Evolutionary conservation across 1,140 invertebrate species (phyloP).

Genomic region (Saccostrea echinata): DNA sequence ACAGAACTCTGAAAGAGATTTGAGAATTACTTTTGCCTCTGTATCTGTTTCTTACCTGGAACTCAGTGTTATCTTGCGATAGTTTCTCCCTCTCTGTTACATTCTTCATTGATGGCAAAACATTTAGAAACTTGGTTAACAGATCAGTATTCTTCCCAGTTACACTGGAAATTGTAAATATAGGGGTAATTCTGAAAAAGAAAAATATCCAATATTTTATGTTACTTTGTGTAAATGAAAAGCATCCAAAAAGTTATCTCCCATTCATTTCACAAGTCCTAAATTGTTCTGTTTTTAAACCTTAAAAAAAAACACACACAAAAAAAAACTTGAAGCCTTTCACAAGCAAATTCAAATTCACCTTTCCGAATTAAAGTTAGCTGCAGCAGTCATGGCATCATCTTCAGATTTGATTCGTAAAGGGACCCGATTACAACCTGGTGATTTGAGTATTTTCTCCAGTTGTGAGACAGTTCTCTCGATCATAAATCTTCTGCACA

Average conservation of each 20-base stretch:
- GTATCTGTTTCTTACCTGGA: constrained; percentile 75
- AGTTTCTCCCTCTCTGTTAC: constrained; percentile 87
- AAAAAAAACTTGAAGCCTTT: too few species aligned
- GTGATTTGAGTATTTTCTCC: constrained; percentile 97
- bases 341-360: constrained; percentile 73
- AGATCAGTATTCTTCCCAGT: constrained; percentile 89
- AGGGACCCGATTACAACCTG: constrained; percentile 98
- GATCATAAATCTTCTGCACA: constrained; percentile 98
- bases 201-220: constrained; percentile 30
- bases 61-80: constrained; percentile 82
- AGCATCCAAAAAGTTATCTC: too few species aligned
- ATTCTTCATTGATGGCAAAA: constrained; percentile 88
- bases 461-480: constrained; percentile 96
- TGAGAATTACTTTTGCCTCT: neutral
- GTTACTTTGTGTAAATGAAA: too few species aligned
- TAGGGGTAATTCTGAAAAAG: constrained; percentile 83
- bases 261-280: too few species aligned
- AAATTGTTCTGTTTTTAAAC: too few species aligned
- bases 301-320: too few species aligned
- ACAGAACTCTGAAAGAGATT: neutral
- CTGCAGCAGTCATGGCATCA: constrained; percentile 97
- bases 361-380: constrained; percentile 99
- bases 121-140: constrained; percentile 97
- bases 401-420: constrained; percentile 94
- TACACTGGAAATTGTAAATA: constrained; percentile 97